Evolutionary conservation across 2,888 invertebrate species (phyloP).

Genomic region (Lasioglossum lativentre): DNA sequence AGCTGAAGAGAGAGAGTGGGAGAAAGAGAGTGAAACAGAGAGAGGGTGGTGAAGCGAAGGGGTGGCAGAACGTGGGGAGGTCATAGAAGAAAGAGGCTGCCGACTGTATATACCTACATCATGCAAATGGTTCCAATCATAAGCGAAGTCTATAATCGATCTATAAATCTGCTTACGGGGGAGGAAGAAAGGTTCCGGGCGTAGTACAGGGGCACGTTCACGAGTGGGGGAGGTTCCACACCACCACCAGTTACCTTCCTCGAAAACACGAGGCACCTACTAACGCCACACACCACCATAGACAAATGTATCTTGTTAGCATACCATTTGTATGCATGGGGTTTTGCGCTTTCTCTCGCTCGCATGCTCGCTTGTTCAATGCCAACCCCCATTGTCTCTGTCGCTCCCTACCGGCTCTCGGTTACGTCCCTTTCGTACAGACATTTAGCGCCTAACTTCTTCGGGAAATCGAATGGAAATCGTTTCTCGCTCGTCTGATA

Average conservation of each 20-base stretch:
- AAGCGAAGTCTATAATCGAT: constrained; percentile 84
- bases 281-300: constrained; percentile 78
- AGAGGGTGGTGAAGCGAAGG: not conserved
- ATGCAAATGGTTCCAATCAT: constrained; percentile 84
- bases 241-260: constrained; percentile 48
- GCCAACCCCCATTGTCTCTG: not conserved
- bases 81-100: constrained; percentile 59
- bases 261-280: constrained; percentile 59
- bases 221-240: constrained; percentile 63
- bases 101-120: constrained; percentile 78
- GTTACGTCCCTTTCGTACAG: constrained; percentile 72
- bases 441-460: constrained; percentile 81
- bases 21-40: constrained; percentile 42
- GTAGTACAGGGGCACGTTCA: constrained; percentile 59
- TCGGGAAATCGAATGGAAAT: constrained; percentile 82
- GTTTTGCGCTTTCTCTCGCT: constrained; percentile 75
- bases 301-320: constrained; percentile 84
- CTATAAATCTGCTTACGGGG: constrained; percentile 84
- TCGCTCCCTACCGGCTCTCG: constrained; percentile 51
- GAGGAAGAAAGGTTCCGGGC: constrained; percentile 72
- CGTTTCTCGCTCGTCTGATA: constrained; percentile 69
- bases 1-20: constrained; percentile 46
- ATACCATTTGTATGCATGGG: constrained; percentile 85
- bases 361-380: not conserved
- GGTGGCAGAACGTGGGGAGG: constrained; percentile 27